phyloP scores from a whole-genome alignment of 2,797 vertebrate genomes.

The Pachyuromys duprasi region DNA sequence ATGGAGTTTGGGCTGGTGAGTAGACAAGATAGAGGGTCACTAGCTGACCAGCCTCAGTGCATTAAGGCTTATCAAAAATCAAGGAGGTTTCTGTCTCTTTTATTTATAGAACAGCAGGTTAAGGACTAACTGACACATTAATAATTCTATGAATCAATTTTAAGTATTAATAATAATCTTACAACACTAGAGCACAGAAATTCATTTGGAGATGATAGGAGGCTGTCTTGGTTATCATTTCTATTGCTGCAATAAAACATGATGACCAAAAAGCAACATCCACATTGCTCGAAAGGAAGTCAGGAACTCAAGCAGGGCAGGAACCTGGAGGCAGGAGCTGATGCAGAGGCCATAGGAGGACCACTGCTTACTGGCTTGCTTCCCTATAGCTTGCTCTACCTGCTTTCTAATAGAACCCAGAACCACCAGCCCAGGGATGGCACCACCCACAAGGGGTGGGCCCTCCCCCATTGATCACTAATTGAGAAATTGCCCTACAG shows the following conservation, averaged over 20 bases:
- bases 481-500: neutral
- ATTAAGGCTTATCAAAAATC: no score
- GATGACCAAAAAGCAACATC: neutral
- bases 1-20: no score
- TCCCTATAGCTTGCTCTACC: neutral
- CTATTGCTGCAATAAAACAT: neutral
- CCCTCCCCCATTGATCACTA: neutral
- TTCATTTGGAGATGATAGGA: slow-evolving; percentile 23
- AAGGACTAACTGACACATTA: no score
- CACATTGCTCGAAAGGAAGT: neutral
- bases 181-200: neutral
- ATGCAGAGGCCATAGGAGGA: neutral
- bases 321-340: neutral
- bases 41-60: no score
- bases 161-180: no score
- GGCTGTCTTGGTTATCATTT: neutral
- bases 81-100: no score
- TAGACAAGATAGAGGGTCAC: no score
- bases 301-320: neutral
- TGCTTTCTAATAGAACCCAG: neutral
- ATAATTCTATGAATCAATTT: no score
- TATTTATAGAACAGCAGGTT: no score
- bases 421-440: neutral
- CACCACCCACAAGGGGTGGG: neutral
- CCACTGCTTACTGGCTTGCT: neutral